Evolutionary conservation across 2,797 vertebrate genomes (phyloP), one percentile per base, ranked within the genome.

Genomic region (Tokudaia tokunoshimensis): DNA sequence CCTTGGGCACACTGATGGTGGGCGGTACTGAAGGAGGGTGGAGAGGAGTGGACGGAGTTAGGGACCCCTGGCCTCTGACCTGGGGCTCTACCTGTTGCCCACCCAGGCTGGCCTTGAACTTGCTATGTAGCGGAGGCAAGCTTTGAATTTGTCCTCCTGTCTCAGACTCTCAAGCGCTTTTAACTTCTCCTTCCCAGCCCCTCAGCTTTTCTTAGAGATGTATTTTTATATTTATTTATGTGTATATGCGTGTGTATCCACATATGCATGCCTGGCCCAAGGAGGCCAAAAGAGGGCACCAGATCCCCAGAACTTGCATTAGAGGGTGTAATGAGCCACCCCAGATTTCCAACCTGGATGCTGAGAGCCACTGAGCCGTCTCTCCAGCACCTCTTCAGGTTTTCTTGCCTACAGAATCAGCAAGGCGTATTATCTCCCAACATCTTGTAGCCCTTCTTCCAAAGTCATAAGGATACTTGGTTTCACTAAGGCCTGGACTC

Each of bases 1-100:
- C 99, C 20, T 99, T 98, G 34, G 99, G 99, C 26, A 99, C 98
- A 0, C 98, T 98, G 98, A 99, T 98, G 63, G 99, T 98, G 8
- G 99, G 99, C n/a, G 99, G 99, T 65, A 99, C 99, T 99, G 83
- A 41, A 57, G 13, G 24, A 13, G 20, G 50, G 3, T 0, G 15
- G 0, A 57, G 24, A 83, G n/a, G 65, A 15, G 26, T 44, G 57
- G n/a, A 8, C 2, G 0, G 24, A 50, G 63, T 94, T 37, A 91
- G 95, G 59, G 4, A 34, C 12, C 65, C 31, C 34, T 13, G 14
- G 8, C 55, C 79, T 76, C 81, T 14, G 31, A 41, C 3, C 7
- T 34, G 50, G 22, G 44, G 72, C 31, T 24, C 17, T n/a, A 26
- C n/a, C 17, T 34, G 7, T 47, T 44, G 12, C 10, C 52, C 3